These are phyloP conservation scores for Caradrina clavipalpis DNA, from an alignment of 2,888 invertebrate genomes.

Conservation along the genomic window DNA sequence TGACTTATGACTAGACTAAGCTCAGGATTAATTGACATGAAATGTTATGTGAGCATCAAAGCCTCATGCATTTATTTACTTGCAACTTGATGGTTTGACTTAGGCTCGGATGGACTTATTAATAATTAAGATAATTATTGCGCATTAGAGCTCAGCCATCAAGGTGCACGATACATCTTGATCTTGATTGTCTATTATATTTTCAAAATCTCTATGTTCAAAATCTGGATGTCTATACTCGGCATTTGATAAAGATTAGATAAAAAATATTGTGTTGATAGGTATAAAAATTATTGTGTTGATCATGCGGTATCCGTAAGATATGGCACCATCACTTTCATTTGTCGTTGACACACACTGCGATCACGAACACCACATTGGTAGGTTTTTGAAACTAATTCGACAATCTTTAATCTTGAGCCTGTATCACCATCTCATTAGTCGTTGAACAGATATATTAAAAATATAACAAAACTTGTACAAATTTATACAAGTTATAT, in stretches of 20 bases:
- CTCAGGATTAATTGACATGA: neutral
- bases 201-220: neutral
- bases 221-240: conserved; percentile 36
- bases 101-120: neutral
- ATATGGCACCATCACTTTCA: conserved; percentile 9
- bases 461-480: no score
- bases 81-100: conserved; percentile 3
- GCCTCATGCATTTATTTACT: conserved; percentile 26
- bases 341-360: neutral
- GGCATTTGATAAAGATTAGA: conserved; percentile 21
- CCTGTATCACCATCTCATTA: neutral
- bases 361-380: neutral
- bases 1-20: conserved; percentile 39
- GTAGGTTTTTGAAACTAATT: neutral
- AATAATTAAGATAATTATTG: neutral
- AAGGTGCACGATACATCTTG: conserved; percentile 18
- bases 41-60: conserved; percentile 20
- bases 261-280: neutral
- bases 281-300: neutral
- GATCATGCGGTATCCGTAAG: conserved; percentile 6
- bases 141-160: neutral
- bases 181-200: conserved; percentile 3
- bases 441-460: neutral
- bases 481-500: no score
- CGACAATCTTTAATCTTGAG: neutral